These are phyloP conservation scores for Coptodon rendalli DNA, from an alignment of 2,113 vertebrate species.

Conservation along the genomic window DNA sequence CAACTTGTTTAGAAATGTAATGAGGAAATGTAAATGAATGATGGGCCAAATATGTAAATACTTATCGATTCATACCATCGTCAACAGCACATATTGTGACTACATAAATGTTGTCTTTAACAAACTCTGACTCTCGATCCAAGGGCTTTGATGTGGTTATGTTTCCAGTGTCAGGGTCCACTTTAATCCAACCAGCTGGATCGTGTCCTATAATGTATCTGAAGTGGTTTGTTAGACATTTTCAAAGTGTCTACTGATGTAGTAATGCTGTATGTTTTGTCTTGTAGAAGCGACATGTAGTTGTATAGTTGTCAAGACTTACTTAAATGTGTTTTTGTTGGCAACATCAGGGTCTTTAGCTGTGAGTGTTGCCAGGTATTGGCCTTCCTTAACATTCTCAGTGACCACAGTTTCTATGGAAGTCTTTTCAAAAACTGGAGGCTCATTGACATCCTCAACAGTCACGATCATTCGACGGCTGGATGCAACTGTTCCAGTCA, in stretches of 20 bases:
- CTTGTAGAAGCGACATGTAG: background rate
- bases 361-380: constrained; percentile 16
- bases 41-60: background rate
- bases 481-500: accelerated
- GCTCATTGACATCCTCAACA: constrained; percentile 63
- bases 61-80: constrained; percentile 40
- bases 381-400: constrained; percentile 34
- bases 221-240: background rate
- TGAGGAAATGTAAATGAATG: background rate
- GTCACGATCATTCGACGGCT: background rate
- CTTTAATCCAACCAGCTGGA: constrained; percentile 51
- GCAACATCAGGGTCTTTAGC: constrained; percentile 43
- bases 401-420: background rate
- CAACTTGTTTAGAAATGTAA: background rate
- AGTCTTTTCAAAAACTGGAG: constrained; percentile 33
- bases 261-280: background rate
- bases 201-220: constrained; percentile 54
- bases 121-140: constrained; percentile 62
- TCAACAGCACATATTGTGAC: constrained; percentile 52
- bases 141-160: constrained; percentile 39
- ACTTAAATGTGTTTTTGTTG: constrained; percentile 28
- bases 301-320: background rate
- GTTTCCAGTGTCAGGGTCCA: constrained; percentile 51
- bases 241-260: background rate
- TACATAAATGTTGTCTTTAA: constrained; percentile 42